These are phyloP conservation scores for Keiferia lycopersicella DNA, from an alignment of 2,888 invertebrate genomes.

Conservation along the genomic window DNA sequence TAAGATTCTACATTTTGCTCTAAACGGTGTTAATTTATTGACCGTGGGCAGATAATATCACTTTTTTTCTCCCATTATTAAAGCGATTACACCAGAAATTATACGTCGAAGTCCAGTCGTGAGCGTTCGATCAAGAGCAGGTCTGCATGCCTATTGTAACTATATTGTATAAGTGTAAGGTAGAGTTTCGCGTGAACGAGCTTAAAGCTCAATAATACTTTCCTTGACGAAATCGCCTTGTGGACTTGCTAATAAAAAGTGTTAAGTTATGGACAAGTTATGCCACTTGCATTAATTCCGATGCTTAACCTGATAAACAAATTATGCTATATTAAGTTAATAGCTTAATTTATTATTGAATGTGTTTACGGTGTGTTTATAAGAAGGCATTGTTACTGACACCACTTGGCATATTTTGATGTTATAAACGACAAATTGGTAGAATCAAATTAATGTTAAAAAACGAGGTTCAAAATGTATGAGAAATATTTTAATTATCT, in stretches of 20 bases:
- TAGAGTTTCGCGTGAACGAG: slow-evolving; percentile 41
- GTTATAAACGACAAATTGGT: slow-evolving; percentile 66
- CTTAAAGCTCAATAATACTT: slow-evolving; percentile 58
- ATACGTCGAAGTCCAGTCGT: slow-evolving; percentile 73
- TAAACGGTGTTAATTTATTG: slow-evolving; percentile 82
- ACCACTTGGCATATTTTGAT: slow-evolving; percentile 60
- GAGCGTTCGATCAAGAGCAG: slow-evolving; percentile 52
- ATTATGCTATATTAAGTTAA: slow-evolving; percentile 80
- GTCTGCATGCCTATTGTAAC: slow-evolving; percentile 37
- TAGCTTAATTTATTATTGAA: slow-evolving; percentile 81
- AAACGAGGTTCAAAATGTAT: slow-evolving; percentile 39
- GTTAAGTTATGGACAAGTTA: slow-evolving; percentile 79
- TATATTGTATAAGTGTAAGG: slow-evolving; percentile 47
- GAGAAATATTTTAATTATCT: slow-evolving; percentile 53
- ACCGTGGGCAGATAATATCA: slow-evolving; percentile 82
- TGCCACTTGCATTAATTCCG: slow-evolving; percentile 80
- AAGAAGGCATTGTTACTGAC: slow-evolving; percentile 72
- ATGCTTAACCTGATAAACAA: slow-evolving; percentile 81
- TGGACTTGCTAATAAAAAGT: slow-evolving; percentile 79
- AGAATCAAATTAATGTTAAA: slow-evolving; percentile 42
- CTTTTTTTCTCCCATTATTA: slow-evolving; percentile 79
- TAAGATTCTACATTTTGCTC: slow-evolving; percentile 80
- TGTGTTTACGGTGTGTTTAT: slow-evolving; percentile 71
- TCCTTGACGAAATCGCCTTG: slow-evolving; percentile 76
- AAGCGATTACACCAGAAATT: slow-evolving; percentile 81